phyloP scores from a whole-genome alignment of 2,888 invertebrate genomes.

The Cosmopolites sordidus region DNA sequence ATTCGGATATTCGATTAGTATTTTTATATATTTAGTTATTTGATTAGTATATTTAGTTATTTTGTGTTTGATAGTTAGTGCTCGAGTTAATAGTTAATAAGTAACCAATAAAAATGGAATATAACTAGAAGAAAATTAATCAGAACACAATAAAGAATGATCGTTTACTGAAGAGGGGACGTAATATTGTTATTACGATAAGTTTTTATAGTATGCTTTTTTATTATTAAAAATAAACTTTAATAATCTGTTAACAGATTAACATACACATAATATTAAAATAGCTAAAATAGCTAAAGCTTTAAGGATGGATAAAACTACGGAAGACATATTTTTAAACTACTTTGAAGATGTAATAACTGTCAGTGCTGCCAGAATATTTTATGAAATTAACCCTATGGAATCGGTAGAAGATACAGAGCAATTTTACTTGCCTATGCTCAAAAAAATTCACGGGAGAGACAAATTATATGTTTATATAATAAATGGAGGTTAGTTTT shows the following conservation, averaged over 20 bases:
- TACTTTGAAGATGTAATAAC: conserved; percentile 22
- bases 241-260: neutral
- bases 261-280: conserved; percentile 6
- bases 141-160: no score
- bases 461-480: conserved; percentile 19
- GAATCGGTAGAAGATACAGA: conserved; percentile 13
- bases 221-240: no score
- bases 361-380: conserved; percentile 15
- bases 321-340: conserved; percentile 18
- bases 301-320: neutral
- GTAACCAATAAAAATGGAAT: no score
- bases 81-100: no score
- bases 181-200: no score
- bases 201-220: no score
- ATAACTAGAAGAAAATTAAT: no score
- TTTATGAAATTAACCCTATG: conserved; percentile 16
- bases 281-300: conserved; percentile 9
- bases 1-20: no score
- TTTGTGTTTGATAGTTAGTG: no score
- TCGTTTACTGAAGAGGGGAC: no score
- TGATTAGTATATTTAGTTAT: no score
- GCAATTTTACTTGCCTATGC: conserved; percentile 17
- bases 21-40: no score
- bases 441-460: conserved; percentile 13
- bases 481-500: conserved; percentile 17